Evolutionary conservation across 2,888 invertebrate species (phyloP), one percentile per base, ranked within the genome.

Genomic region (Lasius platythorax): DNA sequence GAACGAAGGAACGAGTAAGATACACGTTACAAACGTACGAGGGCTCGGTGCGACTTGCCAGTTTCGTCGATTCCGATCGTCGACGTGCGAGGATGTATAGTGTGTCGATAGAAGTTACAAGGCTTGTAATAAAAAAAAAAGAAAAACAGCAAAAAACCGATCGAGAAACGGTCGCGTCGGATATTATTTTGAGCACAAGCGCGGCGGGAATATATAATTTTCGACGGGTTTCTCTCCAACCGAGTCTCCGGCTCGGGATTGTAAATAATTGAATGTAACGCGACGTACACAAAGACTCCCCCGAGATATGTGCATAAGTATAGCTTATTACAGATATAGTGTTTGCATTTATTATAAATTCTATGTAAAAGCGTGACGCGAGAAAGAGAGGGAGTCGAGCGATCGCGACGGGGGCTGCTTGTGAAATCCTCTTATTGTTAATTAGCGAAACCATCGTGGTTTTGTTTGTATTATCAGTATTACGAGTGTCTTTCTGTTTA

Each of bases 281-380:
- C 78, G 74, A 72, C 50, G 50, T 73, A 61, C 67, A 61, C 67
- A 56, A 68, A 85, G 63, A 64, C 50, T 12, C 75, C 28, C 58
- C 73, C 67, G 82, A 83, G 58, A 61, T 50, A 73, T 74, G 68
- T 82, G 58, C 82, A 63, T 86, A 87, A 73, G 70, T 85, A 84
- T 88, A 91, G 87, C 86, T 82, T 88, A 89, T 90, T 88, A 89
- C 85, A 87, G 87, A 90, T 89, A 91, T 90, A 91, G 93, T 91
- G 92, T 92, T 92, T 91, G 92, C 93, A 92, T 93, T 93, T 93
- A 93, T 92, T 91, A 93, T 90, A 91, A 93, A 92, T 92, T 93
- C 88, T 93, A 92, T 91, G 91, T 92, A 91, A 90, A 91, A 81
- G 86, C 79, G 75, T 40, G 86, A 82, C 72, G 82, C n/a, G 53